Evolutionary conservation across 2,113 vertebrate species (phyloP).

Genomic region (Pseudopipra pipra): DNA sequence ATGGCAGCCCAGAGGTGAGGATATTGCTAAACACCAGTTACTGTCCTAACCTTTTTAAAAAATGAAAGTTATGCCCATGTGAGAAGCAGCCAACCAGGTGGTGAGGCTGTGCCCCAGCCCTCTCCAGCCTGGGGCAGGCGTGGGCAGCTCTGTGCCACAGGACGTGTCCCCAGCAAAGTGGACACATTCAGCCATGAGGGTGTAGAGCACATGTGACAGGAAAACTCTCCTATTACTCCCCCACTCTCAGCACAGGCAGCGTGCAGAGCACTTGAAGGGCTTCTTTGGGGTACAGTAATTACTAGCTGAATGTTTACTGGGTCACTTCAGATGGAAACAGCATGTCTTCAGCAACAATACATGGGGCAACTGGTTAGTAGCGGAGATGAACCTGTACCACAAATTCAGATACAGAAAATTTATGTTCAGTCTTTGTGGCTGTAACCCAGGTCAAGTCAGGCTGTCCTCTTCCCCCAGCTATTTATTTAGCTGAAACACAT

Average conservation of each 20-base stretch:
- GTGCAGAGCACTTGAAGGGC: background rate
- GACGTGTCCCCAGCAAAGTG: accelerated
- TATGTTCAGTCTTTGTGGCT: background rate
- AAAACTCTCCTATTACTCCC: background rate
- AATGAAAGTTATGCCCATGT: accelerated
- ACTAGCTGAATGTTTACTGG: background rate
- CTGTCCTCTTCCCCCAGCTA: background rate
- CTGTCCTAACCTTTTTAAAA: accelerated
- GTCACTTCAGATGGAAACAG: background rate
- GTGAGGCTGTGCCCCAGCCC: background rate
- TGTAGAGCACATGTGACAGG: background rate
- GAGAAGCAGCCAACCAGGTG: background rate
- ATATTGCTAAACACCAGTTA: background rate
- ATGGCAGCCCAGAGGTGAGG: background rate
- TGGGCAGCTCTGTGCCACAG: background rate
- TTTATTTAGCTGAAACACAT: slow-evolving; percentile 45
- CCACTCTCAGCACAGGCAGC: accelerated
- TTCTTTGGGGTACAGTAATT: background rate
- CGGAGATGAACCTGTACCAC: background rate
- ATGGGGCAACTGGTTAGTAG: background rate
- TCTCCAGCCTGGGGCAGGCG: accelerated
- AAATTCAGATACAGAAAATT: background rate
- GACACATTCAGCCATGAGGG: accelerated
- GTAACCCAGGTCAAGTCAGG: background rate
- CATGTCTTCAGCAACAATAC: background rate